Evolutionary conservation across 2,113 vertebrate genomes (phyloP), one percentile per base, ranked within the genome.

Genomic region (Neodontobutis hainanensis): DNA sequence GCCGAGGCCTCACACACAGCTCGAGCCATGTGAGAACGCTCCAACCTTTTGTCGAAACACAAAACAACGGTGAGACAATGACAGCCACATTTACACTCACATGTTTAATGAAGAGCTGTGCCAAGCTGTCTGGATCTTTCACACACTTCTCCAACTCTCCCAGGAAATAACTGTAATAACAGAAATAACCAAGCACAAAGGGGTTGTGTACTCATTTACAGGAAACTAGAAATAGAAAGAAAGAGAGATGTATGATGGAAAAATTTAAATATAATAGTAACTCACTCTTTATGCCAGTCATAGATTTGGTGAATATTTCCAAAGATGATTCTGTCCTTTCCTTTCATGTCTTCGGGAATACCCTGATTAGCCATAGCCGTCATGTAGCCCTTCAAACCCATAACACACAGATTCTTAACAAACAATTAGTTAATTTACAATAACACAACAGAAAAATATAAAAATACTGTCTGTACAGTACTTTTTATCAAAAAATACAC

Each of bases 221-320:
- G 42, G 60, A 11, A 15, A 47, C 11, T 5, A 64, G 48, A 72
- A 48, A 71, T 34, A 73, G 4, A 38, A 61, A 51, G 51, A 15
- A 16, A 8, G 46, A 38, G 36, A 71, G 70, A 73, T 27, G 56
- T 10, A 5, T 42, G 11, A n/a, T 65, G 49, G 11, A 61, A n/a
- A 14, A 38, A 65, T 11, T 5, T 16, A 35, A 16, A 5, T 2
- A n/a, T 0, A 36, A 15, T 3, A 14, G 2, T 48, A 0, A 2
- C 94, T 92, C 85, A 96, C 95, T 95, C 93, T 75, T 95, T 93
- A 73, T 96, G 95, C 95, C 95, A 96, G 82, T 96, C 95, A 0
- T 93, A 95, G 85, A 96, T 96, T 87, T 96, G 95, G 73, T 95
- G 94, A 78, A 95, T 93, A 88, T 96, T 96, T 65, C 95, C 95